These are phyloP conservation scores for Reticulitermes speratus DNA, from an alignment of 1,140 invertebrate species.

Conservation along the genomic window DNA sequence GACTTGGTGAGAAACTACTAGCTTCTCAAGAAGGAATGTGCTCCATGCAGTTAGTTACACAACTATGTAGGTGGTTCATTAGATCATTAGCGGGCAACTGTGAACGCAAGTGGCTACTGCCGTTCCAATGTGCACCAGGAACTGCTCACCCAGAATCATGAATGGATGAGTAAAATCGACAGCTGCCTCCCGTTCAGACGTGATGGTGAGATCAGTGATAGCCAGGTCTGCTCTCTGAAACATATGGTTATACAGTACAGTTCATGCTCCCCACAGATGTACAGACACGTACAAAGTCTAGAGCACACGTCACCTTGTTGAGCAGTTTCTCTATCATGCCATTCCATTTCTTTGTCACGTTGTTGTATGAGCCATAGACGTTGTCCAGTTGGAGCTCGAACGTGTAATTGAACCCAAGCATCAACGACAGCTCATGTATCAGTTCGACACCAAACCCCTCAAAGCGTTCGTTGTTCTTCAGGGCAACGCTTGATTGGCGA, in stretches of 20 bases:
- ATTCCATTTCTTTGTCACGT: slow-evolving; percentile 70
- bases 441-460: slow-evolving; percentile 81
- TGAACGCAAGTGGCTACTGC: no score
- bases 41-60: no score
- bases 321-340: slow-evolving; percentile 76
- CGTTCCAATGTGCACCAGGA: no score
- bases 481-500: slow-evolving; percentile 66
- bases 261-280: neutral
- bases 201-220: slow-evolving; percentile 56
- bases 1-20: no score
- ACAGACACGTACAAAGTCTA: neutral
- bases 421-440: slow-evolving; percentile 69
- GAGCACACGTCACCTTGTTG: neutral
- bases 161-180: slow-evolving; percentile 60
- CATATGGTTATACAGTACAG: neutral
- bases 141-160: slow-evolving; percentile 48
- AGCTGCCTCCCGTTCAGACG: slow-evolving; percentile 50
- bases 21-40: no score
- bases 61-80: no score
- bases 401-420: slow-evolving; percentile 85
- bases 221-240: slow-evolving; percentile 55
- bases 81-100: no score
- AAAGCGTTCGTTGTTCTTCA: slow-evolving; percentile 77
- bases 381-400: slow-evolving; percentile 74
- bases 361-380: slow-evolving; percentile 68